Evolutionary conservation across 1,140 invertebrate genomes (phyloP).

Genomic region (Leptonema lineaticorne): DNA sequence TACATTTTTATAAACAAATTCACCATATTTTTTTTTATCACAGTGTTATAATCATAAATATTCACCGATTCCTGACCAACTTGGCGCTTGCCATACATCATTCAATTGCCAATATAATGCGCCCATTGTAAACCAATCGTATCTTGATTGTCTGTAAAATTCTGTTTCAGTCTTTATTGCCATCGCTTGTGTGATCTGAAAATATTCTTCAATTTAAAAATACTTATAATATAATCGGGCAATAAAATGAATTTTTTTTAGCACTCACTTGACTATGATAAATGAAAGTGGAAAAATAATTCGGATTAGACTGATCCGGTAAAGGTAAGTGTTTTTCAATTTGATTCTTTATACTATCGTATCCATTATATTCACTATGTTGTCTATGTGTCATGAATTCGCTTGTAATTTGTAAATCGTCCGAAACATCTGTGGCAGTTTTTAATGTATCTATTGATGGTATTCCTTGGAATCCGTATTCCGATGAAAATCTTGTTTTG

Average conservation of each 20-base stretch:
- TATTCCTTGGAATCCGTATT: slow-evolving; percentile 93
- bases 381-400: slow-evolving; percentile 74
- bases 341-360: slow-evolving; percentile 60
- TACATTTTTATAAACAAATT: too few relatives aligned
- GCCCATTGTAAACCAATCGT: slow-evolving; percentile 87
- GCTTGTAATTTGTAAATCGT: slow-evolving; percentile 65
- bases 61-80: slow-evolving; percentile 90
- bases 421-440: slow-evolving; percentile 54
- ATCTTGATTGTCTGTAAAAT: slow-evolving; percentile 72
- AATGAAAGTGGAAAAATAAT: slow-evolving; percentile 61
- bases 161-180: slow-evolving; percentile 86
- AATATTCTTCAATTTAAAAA: slow-evolving; percentile 24
- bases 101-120: slow-evolving; percentile 99
- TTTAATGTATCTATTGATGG: slow-evolving; percentile 68
- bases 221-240: background rate
- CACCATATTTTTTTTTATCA: too few relatives aligned
- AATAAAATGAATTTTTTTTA: background rate
- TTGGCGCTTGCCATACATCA: slow-evolving; percentile 96
- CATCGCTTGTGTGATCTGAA: slow-evolving; percentile 84
- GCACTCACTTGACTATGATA: slow-evolving; percentile 71
- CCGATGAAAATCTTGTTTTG: slow-evolving; percentile 84
- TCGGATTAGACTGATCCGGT: slow-evolving; percentile 53
- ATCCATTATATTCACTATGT: slow-evolving; percentile 71
- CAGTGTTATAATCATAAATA: background rate
- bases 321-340: slow-evolving; percentile 63